Evolutionary conservation across 2,113 vertebrate genomes (phyloP).

Genomic region (Aphelocoma coerulescens): DNA sequence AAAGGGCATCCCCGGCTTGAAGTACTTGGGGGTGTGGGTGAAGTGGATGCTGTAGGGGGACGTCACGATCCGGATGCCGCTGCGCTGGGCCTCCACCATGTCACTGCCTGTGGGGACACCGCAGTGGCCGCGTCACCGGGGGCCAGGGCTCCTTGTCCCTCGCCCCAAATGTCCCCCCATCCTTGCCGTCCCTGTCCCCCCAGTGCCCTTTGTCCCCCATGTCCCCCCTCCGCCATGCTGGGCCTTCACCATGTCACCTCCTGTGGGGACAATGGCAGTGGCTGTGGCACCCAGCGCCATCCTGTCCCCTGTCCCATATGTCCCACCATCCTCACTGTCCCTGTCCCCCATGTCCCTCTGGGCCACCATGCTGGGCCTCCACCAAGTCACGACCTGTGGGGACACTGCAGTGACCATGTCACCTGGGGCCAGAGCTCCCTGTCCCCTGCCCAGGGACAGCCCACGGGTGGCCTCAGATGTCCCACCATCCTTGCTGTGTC

Average conservation of each 20-base stretch:
- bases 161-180: no score
- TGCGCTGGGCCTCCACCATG: slow-evolving; percentile 82
- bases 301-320: no score
- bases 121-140: accelerated
- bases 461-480: no score
- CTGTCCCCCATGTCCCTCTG: slow-evolving; percentile 76
- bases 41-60: slow-evolving; percentile 86
- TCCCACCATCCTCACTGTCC: not conserved
- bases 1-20: slow-evolving; percentile 89
- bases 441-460: no score
- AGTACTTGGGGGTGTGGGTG: slow-evolving; percentile 84
- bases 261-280: no score
- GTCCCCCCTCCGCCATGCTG: no score
- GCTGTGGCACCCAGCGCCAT: no score
- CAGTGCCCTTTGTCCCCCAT: no score
- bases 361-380: no score
- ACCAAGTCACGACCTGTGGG: slow-evolving; percentile 55
- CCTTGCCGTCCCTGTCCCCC: no score
- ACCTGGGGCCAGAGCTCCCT: not conserved
- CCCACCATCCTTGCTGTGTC: no score
- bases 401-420: accelerated
- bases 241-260: no score
- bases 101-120: slow-evolving; percentile 77
- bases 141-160: not conserved
- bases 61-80: slow-evolving; percentile 79